Conservation (phyloP, 2,797 vertebrate genomes). For the Squalus acanthias region DNA sequence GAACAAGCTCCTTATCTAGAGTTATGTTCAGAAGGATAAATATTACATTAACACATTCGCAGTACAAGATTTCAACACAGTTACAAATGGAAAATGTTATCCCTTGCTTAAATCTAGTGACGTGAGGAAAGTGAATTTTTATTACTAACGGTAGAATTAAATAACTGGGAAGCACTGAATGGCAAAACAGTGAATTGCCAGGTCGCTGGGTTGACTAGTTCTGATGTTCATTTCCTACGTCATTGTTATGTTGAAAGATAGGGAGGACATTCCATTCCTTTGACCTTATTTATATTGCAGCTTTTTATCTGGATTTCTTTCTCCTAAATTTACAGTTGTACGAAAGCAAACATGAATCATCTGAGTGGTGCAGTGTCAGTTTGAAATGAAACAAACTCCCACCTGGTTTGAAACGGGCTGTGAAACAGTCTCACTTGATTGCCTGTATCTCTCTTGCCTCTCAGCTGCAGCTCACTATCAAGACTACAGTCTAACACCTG, state of each 20-base stretch:
- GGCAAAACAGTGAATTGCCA: not conserved
- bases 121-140: not conserved
- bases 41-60: not conserved
- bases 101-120: not conserved
- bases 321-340: constrained; percentile 5
- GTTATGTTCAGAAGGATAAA: not conserved
- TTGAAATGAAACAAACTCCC: constrained; percentile 8
- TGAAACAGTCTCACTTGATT: constrained; percentile 8
- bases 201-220: not conserved
- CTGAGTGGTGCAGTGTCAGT: not conserved
- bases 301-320: constrained; percentile 33
- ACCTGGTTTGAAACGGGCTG: not conserved
- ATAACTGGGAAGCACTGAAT: not conserved
- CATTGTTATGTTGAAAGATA: not conserved
- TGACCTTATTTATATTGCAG: constrained; percentile 21
- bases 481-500: not conserved
- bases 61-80: not conserved
- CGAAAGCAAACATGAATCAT: constrained; percentile 30
- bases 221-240: not conserved
- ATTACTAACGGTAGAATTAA: not conserved
- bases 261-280: constrained; percentile 25
- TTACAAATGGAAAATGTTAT: not conserved
- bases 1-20: not conserved
- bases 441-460: not conserved
- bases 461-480: not conserved